Evolutionary conservation across 1,140 invertebrate genomes (phyloP), one percentile per base, ranked within the genome.

Genomic region (Aleiodes sp.): DNA sequence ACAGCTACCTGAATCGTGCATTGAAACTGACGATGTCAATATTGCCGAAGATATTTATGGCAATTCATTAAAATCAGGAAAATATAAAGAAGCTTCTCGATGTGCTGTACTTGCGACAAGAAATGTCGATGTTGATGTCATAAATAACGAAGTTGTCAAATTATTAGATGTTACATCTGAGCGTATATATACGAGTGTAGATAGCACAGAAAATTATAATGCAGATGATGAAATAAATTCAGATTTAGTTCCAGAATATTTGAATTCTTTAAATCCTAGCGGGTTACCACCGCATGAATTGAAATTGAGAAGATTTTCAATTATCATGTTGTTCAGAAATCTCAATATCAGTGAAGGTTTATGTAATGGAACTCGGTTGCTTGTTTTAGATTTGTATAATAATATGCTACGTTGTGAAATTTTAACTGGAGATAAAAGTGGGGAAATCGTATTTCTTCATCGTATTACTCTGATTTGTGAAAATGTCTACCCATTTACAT

Each of bases 401-500:
- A 61, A 72, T 67, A 39, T 75, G 4, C 64, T 78, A 39, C 65
- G 65, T 52, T 72, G 69, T 19, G 71, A 66, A 64, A 76, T 76
- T 41, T 35, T 78, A 9, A 74, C 41, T 31, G 71, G 71, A 35
- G 70, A 73, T 41, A 14, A 68, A 57, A 35, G 31, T n/a, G 72
- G 72, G 29, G 39, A 68, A 43, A 67, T 52, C 39, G 41, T 73
- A 10, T 70, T 41, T n/a, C n/a, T 41, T 3, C 4, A 41, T 41
- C 39, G 39, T 12, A 41, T 41, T 7, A 41, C n/a, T 6, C 39
- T 41, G 2, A 41, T 6, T 41, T 41, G 39, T n/a, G 39, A 41
- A 41, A 41, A 41, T 41, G n/a, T 41, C 3, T 41, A 41, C 14
- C 39, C 39, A n/a, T 41, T 41, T 14, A n/a, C n/a, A 4, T 41